Evolutionary conservation across 2,888 invertebrate species (phyloP), one percentile per base, ranked within the genome.

Genomic region (Mycalesis mineus): DNA sequence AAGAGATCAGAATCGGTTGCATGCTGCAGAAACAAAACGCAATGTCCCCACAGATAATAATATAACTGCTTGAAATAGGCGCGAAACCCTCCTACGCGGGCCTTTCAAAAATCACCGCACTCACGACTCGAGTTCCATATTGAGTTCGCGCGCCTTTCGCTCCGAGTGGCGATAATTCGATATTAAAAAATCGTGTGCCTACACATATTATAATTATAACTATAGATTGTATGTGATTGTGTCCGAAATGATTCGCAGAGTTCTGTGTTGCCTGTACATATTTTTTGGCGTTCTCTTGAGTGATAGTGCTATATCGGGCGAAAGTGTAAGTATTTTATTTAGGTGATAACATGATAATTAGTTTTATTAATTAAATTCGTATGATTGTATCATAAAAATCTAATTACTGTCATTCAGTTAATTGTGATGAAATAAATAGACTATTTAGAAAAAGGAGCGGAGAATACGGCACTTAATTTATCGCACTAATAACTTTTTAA

Each of bases 31-130:
- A 84, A 84, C 74, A 81, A 73, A 86, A 85, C 86, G 85, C 61
- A 58, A 51, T 55, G 47, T 58, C 52, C 63, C 45, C 51, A 51
- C 57, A 44, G 64, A 40, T 44, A 64, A 71, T 13, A 47, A 11
- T 13, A 9, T 14, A 14, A 8, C 11, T 55, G 49, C 8, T 42
- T 70, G 75, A 79, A 82, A 82, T 79, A 71, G 75, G 84, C 87
- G 87, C 78, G 80, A 85, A 86, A 77, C 89, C 88, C 86, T 81
- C 88, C 88, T 88, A 88, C 88, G 88, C 88, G 88, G 84, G 88
- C 87, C 88, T 88, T 89, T 89, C 88, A 88, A 89, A 88, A 85
- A 81, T 82, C 76, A 68, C 69, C 73, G 80, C 86, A 82, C 78
- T 79, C 75, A 73, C 77, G 70, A 74, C 71, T 74, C 68, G 70